A percentile compares a stretch with the other conserved stretches of the same genome.
Evolutionary conservation across 2,888 invertebrate genomes (phyloP).

Genomic region (Eupithecia tripunctaria): DNA sequence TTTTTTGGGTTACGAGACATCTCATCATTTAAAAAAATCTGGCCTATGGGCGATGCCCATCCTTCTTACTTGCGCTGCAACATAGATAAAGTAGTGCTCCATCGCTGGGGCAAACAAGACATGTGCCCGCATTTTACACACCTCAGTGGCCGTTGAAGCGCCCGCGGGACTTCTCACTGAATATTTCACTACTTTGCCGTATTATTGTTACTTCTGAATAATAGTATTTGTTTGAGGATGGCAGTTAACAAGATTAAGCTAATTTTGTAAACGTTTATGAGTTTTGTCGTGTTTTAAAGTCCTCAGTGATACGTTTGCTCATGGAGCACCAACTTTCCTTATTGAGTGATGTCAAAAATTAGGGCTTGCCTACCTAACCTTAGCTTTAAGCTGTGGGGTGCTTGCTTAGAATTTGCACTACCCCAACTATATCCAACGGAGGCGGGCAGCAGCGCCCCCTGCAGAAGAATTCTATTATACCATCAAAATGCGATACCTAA

Average conservation of each 20-base stretch:
- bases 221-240: background rate
- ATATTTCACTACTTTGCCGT: slow-evolving; percentile 26
- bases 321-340: no score
- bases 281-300: background rate
- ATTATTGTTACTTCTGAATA: slow-evolving; percentile 16
- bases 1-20: no score
- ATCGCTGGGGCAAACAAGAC: slow-evolving; percentile 61
- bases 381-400: no score
- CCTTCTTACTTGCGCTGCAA: background rate
- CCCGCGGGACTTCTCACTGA: slow-evolving; percentile 16
- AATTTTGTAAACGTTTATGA: background rate
- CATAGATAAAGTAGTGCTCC: slow-evolving; percentile 52
- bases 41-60: background rate
- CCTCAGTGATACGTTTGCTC: background rate
- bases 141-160: slow-evolving; percentile 27
- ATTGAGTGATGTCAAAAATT: no score
- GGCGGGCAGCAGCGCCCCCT: no score
- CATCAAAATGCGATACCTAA: no score
- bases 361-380: no score
- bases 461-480: no score
- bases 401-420: no score
- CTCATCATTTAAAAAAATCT: no score
- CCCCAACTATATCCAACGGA: no score
- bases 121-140: slow-evolving; percentile 56
- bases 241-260: background rate